Base-by-base conservation (phyloP, 2,888 invertebrate genomes). In the Pyrrhia umbra region DNA sequence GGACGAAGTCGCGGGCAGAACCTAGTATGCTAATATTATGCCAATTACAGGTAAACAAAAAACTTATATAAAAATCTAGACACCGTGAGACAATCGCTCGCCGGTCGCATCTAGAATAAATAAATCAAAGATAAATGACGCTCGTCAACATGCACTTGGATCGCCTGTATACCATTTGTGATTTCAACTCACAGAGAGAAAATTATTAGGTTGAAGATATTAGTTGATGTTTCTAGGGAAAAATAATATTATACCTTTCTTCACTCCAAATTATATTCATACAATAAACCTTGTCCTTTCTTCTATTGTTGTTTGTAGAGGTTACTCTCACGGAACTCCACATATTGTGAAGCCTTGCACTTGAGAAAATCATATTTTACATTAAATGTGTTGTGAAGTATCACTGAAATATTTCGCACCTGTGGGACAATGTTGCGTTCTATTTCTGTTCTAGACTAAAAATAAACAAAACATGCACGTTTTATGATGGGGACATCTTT, bases 361-460 rank as follows among this genome's bases (percentile, higher is more conserved):
- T 76, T 70, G 77, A 54, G 40, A 40, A 27, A n/a, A 61, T 15
- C n/a, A 16, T 52, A 3, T 61, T 25, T 30, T 52, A 25, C 30
- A 34, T 37, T 20, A 15, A 16, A 30, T 34, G 16, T 21, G 20
- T 10, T 21, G 21, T 25, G 10, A 15, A 49, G 15, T 30, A 20
- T 27, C 10, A 27, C n/a, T 21, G 10, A 42, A 73, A 21, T 42
- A 60, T 39, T 59, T 30, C 42, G 18, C 76, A 69, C 76, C 68
- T 69, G 39, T 15, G 46, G 30, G 18, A 23, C 18, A 54, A 27
- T 75, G 76, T 49, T 21, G 25, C 21, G 0, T 8, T 18, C 2
- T 54, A 75, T 69, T 60, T 47, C 21, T 1, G 5, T 16, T 3
- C 18, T 13, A 10, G 23, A 16, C 23, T 15, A 23, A 15, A 40